Percentiles rank a stretch among this genome's conserved stretches.
phyloP scores from a whole-genome alignment of 2,888 invertebrate genomes.

The Nyleta sp. region DNA sequence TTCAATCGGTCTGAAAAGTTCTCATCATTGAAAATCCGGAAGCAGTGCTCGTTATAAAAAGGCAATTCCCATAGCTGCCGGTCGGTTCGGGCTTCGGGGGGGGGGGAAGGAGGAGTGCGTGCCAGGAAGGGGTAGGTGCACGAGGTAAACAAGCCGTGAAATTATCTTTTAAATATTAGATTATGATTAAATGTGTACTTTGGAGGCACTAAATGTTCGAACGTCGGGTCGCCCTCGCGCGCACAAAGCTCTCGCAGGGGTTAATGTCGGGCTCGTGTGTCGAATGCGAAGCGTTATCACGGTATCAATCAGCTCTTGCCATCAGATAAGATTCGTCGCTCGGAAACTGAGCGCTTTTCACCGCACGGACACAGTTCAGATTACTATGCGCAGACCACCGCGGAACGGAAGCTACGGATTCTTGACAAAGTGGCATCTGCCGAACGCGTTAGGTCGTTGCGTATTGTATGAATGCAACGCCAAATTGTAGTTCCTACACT shows the following conservation, averaged over 20 bases:
- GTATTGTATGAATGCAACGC: background rate
- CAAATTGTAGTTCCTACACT: background rate
- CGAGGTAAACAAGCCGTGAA: conserved; percentile 82
- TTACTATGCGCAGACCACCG: conserved; percentile 54
- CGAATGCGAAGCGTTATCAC: conserved; percentile 71
- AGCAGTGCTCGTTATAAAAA: conserved; percentile 64
- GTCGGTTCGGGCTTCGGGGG: conserved; percentile 51
- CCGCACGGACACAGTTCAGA: conserved; percentile 68
- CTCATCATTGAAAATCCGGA: conserved; percentile 52
- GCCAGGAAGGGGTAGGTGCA: conserved; percentile 69
- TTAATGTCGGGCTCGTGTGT: conserved; percentile 69
- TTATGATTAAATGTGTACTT: conserved; percentile 82
- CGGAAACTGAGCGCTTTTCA: conserved; percentile 76
- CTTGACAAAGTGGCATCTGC: conserved; percentile 37
- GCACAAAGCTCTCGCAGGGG: conserved; percentile 74
- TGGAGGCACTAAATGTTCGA: conserved; percentile 78
- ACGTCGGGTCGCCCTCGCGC: conserved; percentile 67
- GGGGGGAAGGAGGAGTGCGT: conserved; percentile 56
- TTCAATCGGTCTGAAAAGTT: too few species aligned
- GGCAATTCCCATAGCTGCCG: conserved; percentile 67
- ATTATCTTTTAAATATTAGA: conserved; percentile 83
- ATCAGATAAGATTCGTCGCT: conserved; percentile 80
- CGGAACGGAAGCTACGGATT: conserved; percentile 37
- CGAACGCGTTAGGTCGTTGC: conserved; percentile 1
- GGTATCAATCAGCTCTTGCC: conserved; percentile 79